Evolutionary conservation across 2,113 vertebrate genomes (phyloP), one percentile per base, ranked within the genome.

Genomic region (Gasterosteus nipponicus): DNA sequence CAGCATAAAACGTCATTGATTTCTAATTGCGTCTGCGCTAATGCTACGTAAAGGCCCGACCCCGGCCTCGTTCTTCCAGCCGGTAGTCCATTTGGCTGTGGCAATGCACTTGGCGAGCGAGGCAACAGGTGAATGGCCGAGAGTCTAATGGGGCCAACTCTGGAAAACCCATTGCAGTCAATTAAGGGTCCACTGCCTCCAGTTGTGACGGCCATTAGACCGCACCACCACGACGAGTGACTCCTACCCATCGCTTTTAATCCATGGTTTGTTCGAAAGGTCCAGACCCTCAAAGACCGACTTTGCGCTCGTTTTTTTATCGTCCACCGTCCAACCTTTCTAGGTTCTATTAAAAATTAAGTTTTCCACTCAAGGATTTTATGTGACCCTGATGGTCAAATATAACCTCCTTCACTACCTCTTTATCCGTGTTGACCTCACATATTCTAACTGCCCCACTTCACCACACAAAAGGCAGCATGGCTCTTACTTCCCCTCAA

Each of bases 81-180:
- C 69, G 71, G 75, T 41, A 72, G 85, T 81, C 86, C 82, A 91
- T 91, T 93, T 91, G 86, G 86, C 83, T 72, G 69, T 73, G 83
- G 84, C 78, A 61, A 66, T 62, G 82, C 75, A 80, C 81, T 85
- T 82, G 88, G 80, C 47, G 22, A 85, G 74, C 77, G 66, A 85
- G 82, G 78, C 75, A 89, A 77, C 84, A 89, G 86, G 86, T 90
- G 87, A 92, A 89, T 85, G 82, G 87, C 87, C 82, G 72, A 70
- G 22, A 82, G 84, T 64, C 88, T 93, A 92, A 93, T 93, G 87
- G 22, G 91, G 82, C 87, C 92, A 92, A 89, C 91, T 93, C 92
- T 89, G 87, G 85, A 87, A 88, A 91, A 87, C 75, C 87, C 87
- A 82, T 78, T 69, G 88, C 77, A 82, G 87, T 92, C 92, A 94